phyloP scores from a whole-genome alignment of 2,797 vertebrate species.

The Myotis planiceps region DNA sequence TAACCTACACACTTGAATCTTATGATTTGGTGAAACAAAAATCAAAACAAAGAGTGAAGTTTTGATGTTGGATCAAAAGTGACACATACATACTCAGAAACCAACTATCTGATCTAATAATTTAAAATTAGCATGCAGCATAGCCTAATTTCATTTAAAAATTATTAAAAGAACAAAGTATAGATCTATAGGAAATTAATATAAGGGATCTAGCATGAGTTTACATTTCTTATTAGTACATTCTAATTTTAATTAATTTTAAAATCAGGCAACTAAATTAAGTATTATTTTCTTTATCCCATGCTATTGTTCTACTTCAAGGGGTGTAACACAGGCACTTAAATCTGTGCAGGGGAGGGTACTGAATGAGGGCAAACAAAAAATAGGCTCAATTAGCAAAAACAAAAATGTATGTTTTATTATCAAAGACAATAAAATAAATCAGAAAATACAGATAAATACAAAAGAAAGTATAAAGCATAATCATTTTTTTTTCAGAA shows the following conservation, averaged over 20 bases:
- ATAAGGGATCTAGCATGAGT: neutral
- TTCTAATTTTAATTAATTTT: conserved; percentile 34
- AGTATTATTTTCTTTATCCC: conserved; percentile 20
- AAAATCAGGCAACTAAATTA: conserved; percentile 1
- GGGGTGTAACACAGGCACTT: neutral
- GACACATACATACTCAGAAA: conserved; percentile 11
- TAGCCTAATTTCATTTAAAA: conserved; percentile 31
- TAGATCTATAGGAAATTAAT: neutral
- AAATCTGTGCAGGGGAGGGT: neutral
- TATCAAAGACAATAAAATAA: conserved; percentile 79
- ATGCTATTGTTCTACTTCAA: neutral
- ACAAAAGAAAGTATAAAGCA: conserved; percentile 80
- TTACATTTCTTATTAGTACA: neutral
- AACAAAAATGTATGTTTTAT: conserved; percentile 87
- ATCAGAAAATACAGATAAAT: conserved; percentile 83
- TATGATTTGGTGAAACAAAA: neutral
- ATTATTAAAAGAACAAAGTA: conserved; percentile 25
- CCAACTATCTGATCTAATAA: conserved; percentile 3
- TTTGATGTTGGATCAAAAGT: neutral
- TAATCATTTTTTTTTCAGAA: conserved; percentile 76
- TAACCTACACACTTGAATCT: conserved; percentile 66
- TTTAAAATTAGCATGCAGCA: neutral
- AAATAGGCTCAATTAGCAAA: conserved; percentile 83
- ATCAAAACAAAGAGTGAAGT: conserved; percentile 9
- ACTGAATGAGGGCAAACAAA: conserved; percentile 48